A percentile compares a stretch with the other conserved stretches of the same genome.
Evolutionary conservation across 2,888 invertebrate genomes (phyloP).

Genomic region (Liopterus haemorrhoidalis): DNA sequence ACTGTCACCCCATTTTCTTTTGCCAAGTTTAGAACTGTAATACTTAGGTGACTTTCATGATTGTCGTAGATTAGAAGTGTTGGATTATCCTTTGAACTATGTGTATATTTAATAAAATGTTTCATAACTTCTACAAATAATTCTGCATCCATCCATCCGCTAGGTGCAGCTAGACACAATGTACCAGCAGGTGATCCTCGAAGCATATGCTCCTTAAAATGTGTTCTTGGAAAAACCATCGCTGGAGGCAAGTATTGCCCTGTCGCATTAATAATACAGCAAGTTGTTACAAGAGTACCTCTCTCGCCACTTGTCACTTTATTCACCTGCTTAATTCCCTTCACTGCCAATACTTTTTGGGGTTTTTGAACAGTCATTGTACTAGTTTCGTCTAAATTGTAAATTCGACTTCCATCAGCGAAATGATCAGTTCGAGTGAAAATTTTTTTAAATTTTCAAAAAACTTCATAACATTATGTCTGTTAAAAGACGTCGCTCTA

Average conservation of each 20-base stretch:
- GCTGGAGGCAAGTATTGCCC: conserved; percentile 36
- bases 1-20: conserved; percentile 41
- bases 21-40: conserved; percentile 32
- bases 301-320: conserved; percentile 39
- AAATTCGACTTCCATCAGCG: conserved; percentile 26
- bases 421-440: conserved; percentile 20
- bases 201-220: conserved; percentile 37
- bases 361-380: conserved; percentile 29
- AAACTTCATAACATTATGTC: conserved; percentile 28
- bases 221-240: conserved; percentile 39
- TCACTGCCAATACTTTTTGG: conserved; percentile 30
- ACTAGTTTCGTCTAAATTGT: conserved; percentile 33
- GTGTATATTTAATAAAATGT: conserved; percentile 38
- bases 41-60: conserved; percentile 35
- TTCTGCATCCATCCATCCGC: conserved; percentile 40
- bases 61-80: conserved; percentile 38
- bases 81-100: conserved; percentile 34
- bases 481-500: conserved; percentile 30
- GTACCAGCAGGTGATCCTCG: conserved; percentile 39
- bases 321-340: conserved; percentile 33
- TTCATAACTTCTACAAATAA: conserved; percentile 39
- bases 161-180: conserved; percentile 37
- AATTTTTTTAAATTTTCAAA: conserved; percentile 20
- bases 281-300: conserved; percentile 38
- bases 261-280: conserved; percentile 36